Evolutionary conservation across 1,140 invertebrate species (phyloP).

Genomic region (Manduca sexta): DNA sequence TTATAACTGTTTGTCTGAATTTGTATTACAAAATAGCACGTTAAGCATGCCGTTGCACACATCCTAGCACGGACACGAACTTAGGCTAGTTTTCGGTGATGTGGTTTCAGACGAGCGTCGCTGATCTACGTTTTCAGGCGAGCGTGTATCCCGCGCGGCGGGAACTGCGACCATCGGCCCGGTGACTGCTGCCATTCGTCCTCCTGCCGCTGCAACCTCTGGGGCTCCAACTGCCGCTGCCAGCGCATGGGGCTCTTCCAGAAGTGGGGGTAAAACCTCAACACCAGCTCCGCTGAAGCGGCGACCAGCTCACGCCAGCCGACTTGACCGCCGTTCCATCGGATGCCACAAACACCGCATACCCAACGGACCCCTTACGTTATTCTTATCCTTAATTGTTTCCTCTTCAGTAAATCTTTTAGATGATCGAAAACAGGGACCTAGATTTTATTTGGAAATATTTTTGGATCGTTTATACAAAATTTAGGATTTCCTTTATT

Average conservation of each 20-base stretch:
- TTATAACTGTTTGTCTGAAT: too few relatives aligned
- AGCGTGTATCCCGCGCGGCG: constrained; percentile 85
- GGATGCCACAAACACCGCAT: constrained; percentile 48
- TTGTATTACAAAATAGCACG: not conserved
- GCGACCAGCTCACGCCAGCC: constrained; percentile 38
- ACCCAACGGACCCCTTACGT: constrained; percentile 55
- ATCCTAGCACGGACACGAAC: constrained; percentile 29
- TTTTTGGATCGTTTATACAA: constrained; percentile 64
- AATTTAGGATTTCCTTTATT: constrained; percentile 34
- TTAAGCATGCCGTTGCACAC: constrained; percentile 1
- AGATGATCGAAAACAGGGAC: constrained; percentile 57
- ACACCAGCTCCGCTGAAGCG: constrained; percentile 31
- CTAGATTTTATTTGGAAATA: constrained; percentile 59
- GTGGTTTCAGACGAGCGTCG: constrained; percentile 86
- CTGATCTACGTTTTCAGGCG: constrained; percentile 91
- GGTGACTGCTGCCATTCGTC: constrained; percentile 91
- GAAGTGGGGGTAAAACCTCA: constrained; percentile 83
- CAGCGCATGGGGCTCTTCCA: constrained; percentile 92
- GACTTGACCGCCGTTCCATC: constrained; percentile 46
- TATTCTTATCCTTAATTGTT: constrained; percentile 23
- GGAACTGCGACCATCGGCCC: constrained; percentile 88
- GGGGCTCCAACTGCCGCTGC: constrained; percentile 92
- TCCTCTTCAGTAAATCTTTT: constrained; percentile 14
- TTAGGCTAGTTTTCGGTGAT: constrained; percentile 67
- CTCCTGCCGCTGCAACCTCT: constrained; percentile 91